Evolutionary conservation across 2,888 invertebrate genomes (phyloP).

Genomic region (Lasius platythorax): DNA sequence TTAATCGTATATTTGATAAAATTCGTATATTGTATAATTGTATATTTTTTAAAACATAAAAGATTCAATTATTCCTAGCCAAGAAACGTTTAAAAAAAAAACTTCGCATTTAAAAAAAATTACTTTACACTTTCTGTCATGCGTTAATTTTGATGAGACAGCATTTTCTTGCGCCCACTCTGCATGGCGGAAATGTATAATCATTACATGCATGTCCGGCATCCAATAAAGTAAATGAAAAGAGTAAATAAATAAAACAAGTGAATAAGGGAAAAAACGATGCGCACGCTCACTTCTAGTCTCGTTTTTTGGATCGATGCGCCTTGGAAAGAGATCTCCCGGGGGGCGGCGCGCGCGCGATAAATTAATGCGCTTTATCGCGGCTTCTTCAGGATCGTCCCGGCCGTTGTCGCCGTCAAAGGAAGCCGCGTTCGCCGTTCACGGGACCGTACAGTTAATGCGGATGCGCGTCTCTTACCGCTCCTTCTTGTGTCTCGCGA

Average conservation of each 20-base stretch:
- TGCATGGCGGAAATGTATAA: not conserved
- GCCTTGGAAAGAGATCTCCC: conserved; percentile 74
- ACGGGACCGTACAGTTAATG: conserved; percentile 66
- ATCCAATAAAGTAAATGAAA: conserved; percentile 15
- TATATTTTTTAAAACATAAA: not conserved
- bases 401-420: conserved; percentile 76
- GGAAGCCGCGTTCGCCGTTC: conserved; percentile 73
- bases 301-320: conserved; percentile 77
- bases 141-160: not conserved
- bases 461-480: conserved; percentile 61
- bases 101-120: not conserved
- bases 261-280: not conserved
- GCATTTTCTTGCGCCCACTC: not conserved
- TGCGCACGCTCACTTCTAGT: conserved; percentile 72
- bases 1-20: not conserved
- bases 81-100: not conserved
- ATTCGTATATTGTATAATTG: not conserved
- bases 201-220: not conserved
- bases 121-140: not conserved
- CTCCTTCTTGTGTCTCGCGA: conserved; percentile 69
- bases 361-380: conserved; percentile 83
- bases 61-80: not conserved
- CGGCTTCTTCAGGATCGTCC: conserved; percentile 77
- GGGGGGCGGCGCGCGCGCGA: conserved; percentile 69
- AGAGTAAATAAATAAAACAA: not conserved